These are phyloP conservation scores for Ibidorhyncha struthersii DNA, from an alignment of 2,113 vertebrate genomes.

Conservation along the genomic window DNA sequence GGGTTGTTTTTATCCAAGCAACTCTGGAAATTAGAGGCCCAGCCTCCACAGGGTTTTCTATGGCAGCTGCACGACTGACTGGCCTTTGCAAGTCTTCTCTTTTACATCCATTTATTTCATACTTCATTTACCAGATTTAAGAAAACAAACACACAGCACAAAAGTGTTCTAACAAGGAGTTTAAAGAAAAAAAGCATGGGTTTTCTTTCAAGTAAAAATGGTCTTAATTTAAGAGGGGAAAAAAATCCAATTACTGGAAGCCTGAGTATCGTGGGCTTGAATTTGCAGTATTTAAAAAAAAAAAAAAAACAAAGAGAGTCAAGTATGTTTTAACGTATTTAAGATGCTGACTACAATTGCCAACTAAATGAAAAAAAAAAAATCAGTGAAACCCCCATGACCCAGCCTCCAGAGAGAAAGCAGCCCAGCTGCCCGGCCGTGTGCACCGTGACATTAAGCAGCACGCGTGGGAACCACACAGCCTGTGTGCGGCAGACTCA, in stretches of 20 bases:
- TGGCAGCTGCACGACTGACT: neutral
- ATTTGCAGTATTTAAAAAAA: neutral
- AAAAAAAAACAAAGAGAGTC: neutral
- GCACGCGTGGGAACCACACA: fast-evolving
- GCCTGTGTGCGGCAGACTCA: neutral
- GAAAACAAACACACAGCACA: neutral
- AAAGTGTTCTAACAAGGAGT: neutral
- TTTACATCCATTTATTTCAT: neutral
- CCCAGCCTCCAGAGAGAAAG: neutral
- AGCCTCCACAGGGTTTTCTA: fast-evolving
- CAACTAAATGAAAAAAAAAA: neutral
- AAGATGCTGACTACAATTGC: neutral
- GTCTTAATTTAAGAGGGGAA: neutral
- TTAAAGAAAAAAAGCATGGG: neutral
- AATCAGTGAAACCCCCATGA: neutral
- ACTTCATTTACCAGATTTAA: neutral
- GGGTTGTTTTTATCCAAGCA: neutral
- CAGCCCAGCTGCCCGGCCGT: fast-evolving
- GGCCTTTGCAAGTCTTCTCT: neutral
- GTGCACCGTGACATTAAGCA: neutral
- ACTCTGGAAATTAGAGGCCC: neutral
- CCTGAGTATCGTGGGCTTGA: neutral
- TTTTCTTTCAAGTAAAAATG: neutral
- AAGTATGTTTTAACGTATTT: neutral
- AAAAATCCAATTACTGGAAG: neutral